Conservation (phyloP, 2,113 vertebrate species). For the Formicarius rufipectus region DNA sequence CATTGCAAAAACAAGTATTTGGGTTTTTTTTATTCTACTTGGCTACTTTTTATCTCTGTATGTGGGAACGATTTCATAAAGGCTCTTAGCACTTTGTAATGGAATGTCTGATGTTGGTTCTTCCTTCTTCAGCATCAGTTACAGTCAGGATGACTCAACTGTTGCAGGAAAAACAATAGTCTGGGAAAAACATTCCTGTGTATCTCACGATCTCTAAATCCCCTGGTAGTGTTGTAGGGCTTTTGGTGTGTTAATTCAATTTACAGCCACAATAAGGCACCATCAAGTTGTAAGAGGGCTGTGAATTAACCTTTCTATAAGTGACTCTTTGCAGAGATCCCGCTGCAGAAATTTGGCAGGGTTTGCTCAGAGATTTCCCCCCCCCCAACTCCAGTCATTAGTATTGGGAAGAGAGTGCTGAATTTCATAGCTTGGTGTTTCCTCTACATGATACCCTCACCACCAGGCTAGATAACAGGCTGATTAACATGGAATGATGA, state of each 20-base stretch:
- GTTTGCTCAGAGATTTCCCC: background rate
- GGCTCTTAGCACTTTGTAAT: background rate
- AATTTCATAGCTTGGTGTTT: background rate
- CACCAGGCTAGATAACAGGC: background rate
- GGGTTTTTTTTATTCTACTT: accelerated
- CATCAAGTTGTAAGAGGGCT: background rate
- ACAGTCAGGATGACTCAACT: background rate
- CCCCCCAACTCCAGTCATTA: background rate
- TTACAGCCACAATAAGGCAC: background rate
- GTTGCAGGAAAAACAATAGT: background rate
- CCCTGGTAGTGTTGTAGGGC: background rate
- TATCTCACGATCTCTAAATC: background rate
- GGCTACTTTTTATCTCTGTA: background rate
- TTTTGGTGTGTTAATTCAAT: background rate
- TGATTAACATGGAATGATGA: background rate
- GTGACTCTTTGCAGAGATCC: background rate
- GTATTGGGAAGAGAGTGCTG: background rate
- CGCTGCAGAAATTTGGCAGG: background rate
- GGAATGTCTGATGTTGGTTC: background rate
- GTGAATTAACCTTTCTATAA: background rate
- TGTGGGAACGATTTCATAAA: background rate
- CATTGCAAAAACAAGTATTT: background rate
- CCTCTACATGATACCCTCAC: background rate
- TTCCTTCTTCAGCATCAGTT: background rate
- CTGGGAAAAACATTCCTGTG: background rate